These are phyloP conservation scores for Caenorhabditis drosophilae DNA, from an alignment of 2,888 invertebrate species.

Conservation along the genomic window DNA sequence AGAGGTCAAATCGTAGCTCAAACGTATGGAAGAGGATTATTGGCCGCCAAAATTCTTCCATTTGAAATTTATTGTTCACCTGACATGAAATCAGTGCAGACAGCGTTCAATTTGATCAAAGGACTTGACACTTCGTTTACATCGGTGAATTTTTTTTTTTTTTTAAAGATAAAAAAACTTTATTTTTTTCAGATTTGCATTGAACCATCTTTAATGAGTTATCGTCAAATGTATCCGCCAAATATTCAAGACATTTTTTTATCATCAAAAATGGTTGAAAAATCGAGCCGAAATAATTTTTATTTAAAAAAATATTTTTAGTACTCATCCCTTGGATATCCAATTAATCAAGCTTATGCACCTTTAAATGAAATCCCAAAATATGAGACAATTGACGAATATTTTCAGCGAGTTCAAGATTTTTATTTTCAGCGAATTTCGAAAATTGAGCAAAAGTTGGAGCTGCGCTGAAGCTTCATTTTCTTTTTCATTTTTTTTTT, in stretches of 20 bases:
- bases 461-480: background rate
- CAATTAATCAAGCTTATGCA: slow-evolving; percentile 29
- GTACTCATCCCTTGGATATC: slow-evolving; percentile 29
- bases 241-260: slow-evolving; percentile 22
- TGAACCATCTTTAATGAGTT: slow-evolving; percentile 26
- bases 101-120: slow-evolving; percentile 19
- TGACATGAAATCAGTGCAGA: slow-evolving; percentile 37
- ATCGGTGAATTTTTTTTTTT: slow-evolving; percentile 8
- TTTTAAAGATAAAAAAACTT: background rate
- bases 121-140: slow-evolving; percentile 30
- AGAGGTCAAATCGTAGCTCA: slow-evolving; percentile 35
- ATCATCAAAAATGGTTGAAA: slow-evolving; percentile 16
- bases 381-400: slow-evolving; percentile 21
- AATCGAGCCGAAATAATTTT: too few relatives aligned
- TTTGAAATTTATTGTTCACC: slow-evolving; percentile 30
- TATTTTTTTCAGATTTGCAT: slow-evolving; percentile 18
- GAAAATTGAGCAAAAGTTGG: slow-evolving; percentile 34
- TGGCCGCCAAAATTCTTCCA: slow-evolving; percentile 6
- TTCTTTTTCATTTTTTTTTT: background rate
- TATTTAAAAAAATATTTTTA: slow-evolving; percentile 3
- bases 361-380: slow-evolving; percentile 9
- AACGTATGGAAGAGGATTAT: slow-evolving; percentile 31
- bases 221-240: slow-evolving; percentile 23
- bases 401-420: slow-evolving; percentile 8
- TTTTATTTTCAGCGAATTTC: slow-evolving; percentile 15